A percentile compares a stretch with the other conserved stretches of the same genome.
phyloP scores from a whole-genome alignment of 2,888 invertebrate genomes.

The Platynereis dumerilii region DNA sequence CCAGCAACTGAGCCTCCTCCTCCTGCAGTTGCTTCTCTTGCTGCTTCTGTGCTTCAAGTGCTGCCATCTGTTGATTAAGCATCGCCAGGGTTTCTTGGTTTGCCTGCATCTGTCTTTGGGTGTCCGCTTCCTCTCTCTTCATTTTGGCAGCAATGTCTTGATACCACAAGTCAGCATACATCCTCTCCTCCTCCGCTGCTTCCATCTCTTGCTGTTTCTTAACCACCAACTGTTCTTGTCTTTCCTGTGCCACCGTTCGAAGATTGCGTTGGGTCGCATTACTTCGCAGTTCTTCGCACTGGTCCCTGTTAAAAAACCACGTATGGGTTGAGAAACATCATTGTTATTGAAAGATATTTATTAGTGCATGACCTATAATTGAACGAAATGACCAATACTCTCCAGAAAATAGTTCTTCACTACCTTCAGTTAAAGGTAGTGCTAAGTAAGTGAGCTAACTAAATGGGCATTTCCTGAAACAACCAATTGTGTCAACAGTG shows the following conservation, averaged over 20 bases:
- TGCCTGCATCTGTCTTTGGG: slow-evolving; percentile 48
- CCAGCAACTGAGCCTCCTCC: slow-evolving; percentile 59
- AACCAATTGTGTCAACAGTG: too few relatives aligned
- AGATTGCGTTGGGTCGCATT: slow-evolving; percentile 58
- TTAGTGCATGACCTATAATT: too few relatives aligned
- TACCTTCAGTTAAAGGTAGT: too few relatives aligned
- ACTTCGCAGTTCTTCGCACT: slow-evolving; percentile 61
- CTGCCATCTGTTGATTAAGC: slow-evolving; percentile 59
- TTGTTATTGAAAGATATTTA: too few relatives aligned
- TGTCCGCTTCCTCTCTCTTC: slow-evolving; percentile 57
- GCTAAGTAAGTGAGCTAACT: too few relatives aligned
- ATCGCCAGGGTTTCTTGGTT: slow-evolving; percentile 54
- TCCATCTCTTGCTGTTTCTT: slow-evolving; percentile 39
- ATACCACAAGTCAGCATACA: slow-evolving; percentile 61
- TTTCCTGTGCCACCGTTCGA: slow-evolving; percentile 57
- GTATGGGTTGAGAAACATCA: too few relatives aligned
- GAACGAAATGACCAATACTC: too few relatives aligned
- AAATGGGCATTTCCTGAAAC: too few relatives aligned
- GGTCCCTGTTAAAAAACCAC: slow-evolving; percentile 47
- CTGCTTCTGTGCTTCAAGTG: slow-evolving; percentile 55
- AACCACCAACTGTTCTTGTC: slow-evolving; percentile 45
- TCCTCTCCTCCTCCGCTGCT: slow-evolving; percentile 49
- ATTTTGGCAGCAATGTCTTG: slow-evolving; percentile 59
- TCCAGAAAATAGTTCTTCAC: too few relatives aligned
- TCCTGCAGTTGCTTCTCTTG: slow-evolving; percentile 53